Conservation (phyloP, 92 coral and sea anemone genomes). For the Actinostola sp. region DNA sequence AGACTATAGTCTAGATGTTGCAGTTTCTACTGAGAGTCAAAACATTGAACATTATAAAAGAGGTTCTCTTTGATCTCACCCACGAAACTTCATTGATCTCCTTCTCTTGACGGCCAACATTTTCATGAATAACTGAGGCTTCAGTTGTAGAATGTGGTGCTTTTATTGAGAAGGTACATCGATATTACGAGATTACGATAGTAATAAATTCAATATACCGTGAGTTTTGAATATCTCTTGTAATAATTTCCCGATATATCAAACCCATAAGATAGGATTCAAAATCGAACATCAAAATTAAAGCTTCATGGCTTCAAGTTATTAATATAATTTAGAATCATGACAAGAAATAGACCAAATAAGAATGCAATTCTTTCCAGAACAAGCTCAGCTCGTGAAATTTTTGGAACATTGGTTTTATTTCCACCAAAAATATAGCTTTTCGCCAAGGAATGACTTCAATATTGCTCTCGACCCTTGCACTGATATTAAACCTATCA, state of each 20-base stretch:
- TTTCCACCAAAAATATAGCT: not conserved
- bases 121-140: conserved; percentile 69
- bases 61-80: conserved; percentile 92
- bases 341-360: not conserved
- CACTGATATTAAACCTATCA: not conserved
- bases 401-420: not conserved
- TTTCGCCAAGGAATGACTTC: not conserved
- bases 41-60: conserved; percentile 82
- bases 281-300: too few relatives aligned
- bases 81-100: conserved; percentile 86
- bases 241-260: too few relatives aligned
- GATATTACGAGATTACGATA: too few relatives aligned
- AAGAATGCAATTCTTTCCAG: not conserved
- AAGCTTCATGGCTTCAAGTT: too few relatives aligned
- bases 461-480: not conserved
- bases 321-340: not conserved
- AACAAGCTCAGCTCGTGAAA: not conserved
- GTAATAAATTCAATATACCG: too few relatives aligned
- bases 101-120: conserved; percentile 98
- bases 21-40: conserved; percentile 94
- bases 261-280: too few relatives aligned
- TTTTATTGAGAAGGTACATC: conserved; percentile 47
- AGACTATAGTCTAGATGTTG: too few relatives aligned
- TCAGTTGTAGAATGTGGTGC: conserved; percentile 84
- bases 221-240: too few relatives aligned